Evolutionary conservation across 1,140 invertebrate species (phyloP).

Genomic region (Diprion similis): DNA sequence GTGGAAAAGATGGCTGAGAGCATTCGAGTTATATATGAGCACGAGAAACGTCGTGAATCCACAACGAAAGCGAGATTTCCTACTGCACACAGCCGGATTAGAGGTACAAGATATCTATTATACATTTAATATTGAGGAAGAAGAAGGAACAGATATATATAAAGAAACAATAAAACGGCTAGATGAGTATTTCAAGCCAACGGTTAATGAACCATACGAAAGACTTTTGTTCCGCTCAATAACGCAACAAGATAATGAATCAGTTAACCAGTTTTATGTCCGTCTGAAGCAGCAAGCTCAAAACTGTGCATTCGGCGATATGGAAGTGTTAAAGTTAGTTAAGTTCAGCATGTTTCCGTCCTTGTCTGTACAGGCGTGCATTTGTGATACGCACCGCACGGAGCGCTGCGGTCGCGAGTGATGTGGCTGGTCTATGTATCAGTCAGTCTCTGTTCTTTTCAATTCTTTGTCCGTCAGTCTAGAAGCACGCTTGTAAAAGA

Average conservation of each 20-base stretch:
- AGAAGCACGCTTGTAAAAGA: too few species aligned
- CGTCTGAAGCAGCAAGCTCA: conserved; percentile 39
- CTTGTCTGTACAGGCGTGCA: too few species aligned
- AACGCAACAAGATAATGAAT: conserved; percentile 31
- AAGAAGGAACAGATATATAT: conserved; percentile 23
- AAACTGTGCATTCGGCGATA: conserved; percentile 35
- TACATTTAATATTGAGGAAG: conserved; percentile 27
- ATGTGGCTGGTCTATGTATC: too few species aligned
- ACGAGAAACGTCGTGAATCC: conserved; percentile 31
- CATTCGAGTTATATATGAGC: conserved; percentile 24
- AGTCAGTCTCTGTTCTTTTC: too few species aligned
- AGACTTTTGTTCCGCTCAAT: conserved; percentile 41
- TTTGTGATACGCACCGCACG: too few species aligned
- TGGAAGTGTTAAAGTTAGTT: conserved; percentile 32
- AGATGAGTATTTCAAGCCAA: conserved; percentile 34
- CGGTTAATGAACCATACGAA: conserved; percentile 38
- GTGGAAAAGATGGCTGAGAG: conserved; percentile 36
- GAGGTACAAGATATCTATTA: conserved; percentile 46
- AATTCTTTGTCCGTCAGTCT: too few species aligned
- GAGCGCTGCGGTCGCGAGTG: too few species aligned
- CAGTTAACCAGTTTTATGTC: conserved; percentile 33
- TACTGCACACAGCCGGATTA: conserved; percentile 37
- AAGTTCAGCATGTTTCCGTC: too few species aligned
- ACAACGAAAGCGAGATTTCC: conserved; percentile 38
- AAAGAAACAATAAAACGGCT: conserved; percentile 21